Evolutionary conservation across 2,888 invertebrate species (phyloP).

Genomic region (Rutpela maculata): DNA sequence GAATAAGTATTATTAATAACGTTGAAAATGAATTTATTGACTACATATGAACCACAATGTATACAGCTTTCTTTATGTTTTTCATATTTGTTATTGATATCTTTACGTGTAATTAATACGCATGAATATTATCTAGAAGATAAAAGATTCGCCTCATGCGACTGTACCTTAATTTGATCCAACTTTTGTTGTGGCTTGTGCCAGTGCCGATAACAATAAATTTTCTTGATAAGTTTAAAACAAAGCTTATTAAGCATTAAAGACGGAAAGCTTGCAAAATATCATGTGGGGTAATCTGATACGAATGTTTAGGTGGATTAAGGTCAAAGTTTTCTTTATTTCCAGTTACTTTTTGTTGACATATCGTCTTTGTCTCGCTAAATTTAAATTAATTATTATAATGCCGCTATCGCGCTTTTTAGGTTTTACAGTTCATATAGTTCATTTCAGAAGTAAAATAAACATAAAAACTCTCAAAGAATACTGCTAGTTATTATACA

Average conservation of each 20-base stretch:
- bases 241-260: conserved; percentile 23
- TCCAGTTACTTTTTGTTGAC: conserved; percentile 19
- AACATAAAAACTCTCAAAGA: no score
- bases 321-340: conserved; percentile 31
- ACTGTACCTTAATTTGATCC: conserved; percentile 46
- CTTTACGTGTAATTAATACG: conserved; percentile 31
- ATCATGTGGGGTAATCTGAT: conserved; percentile 29
- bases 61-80: not conserved
- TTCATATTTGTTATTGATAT: not conserved
- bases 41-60: no score
- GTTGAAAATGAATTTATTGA: no score
- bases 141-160: conserved; percentile 7
- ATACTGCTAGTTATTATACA: no score
- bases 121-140: conserved; percentile 35
- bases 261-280: conserved; percentile 20
- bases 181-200: conserved; percentile 54
- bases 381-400: not conserved
- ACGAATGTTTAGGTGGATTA: conserved; percentile 31
- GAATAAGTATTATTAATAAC: no score
- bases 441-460: no score
- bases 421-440: not conserved
- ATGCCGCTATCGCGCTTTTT: not conserved
- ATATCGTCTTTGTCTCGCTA: conserved; percentile 20
- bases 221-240: conserved; percentile 32
- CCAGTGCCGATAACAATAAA: conserved; percentile 48